Evolutionary conservation across 2,888 invertebrate species (phyloP).

Genomic region (Dastarcus helophoroides): DNA sequence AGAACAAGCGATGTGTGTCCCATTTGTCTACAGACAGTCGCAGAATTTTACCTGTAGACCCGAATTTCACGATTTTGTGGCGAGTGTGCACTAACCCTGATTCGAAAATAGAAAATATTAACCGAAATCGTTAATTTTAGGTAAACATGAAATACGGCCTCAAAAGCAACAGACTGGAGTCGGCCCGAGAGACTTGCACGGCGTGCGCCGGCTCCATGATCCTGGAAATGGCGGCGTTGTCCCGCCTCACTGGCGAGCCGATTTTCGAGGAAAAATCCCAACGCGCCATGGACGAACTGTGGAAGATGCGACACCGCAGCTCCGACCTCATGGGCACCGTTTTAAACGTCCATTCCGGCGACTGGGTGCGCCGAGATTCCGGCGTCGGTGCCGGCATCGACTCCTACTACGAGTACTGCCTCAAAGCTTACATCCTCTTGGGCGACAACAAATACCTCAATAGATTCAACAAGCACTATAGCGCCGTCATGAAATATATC

Average conservation of each 20-base stretch:
- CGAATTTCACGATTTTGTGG: too few species aligned
- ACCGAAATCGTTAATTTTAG: conserved; percentile 41
- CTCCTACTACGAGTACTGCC: conserved; percentile 96
- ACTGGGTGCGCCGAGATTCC: conserved; percentile 93
- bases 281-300: conserved; percentile 91
- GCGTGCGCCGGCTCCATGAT: conserved; percentile 98
- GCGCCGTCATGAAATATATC: conserved; percentile 93
- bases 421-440: conserved; percentile 93
- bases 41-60: too few species aligned
- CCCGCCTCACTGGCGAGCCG: conserved; percentile 81
- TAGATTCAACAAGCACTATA: conserved; percentile 90
- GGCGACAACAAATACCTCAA: conserved; percentile 89
- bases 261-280: conserved; percentile 91
- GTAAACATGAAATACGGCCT: conserved; percentile 75
- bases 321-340: conserved; percentile 95
- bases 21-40: too few species aligned
- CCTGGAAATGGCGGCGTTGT: conserved; percentile 92
- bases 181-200: conserved; percentile 86
- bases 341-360: conserved; percentile 93
- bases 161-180: conserved; percentile 59
- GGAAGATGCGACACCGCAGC: conserved; percentile 84
- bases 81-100: conserved; percentile 1
- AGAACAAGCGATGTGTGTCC: too few species aligned
- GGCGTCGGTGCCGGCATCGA: conserved; percentile 99
- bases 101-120: background rate